Evolutionary conservation across 2,113 vertebrate species (phyloP).

Genomic region (Leucosticte australis): DNA sequence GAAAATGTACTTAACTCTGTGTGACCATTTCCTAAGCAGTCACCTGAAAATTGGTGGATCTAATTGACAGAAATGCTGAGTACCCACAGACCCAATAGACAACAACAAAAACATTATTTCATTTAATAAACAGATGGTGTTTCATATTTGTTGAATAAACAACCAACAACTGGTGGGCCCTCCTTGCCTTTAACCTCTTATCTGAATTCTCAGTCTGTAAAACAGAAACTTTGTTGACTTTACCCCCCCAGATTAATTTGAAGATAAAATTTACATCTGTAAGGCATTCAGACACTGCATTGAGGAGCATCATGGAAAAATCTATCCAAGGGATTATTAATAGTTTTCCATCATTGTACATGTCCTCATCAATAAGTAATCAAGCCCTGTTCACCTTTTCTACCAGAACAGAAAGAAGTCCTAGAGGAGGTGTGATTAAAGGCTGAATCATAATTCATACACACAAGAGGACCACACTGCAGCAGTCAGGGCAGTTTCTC

Average conservation of each 20-base stretch:
- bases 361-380: neutral
- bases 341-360: neutral
- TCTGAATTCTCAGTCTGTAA: neutral
- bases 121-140: neutral
- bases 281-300: neutral
- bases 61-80: neutral
- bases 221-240: neutral
- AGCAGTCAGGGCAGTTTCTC: neutral
- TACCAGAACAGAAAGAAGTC: neutral
- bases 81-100: neutral
- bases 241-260: neutral
- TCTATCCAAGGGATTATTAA: neutral
- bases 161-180: neutral
- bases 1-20: accelerated
- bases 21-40: neutral
- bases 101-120: neutral
- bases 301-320: neutral
- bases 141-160: neutral
- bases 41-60: neutral
- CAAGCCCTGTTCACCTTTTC: neutral
- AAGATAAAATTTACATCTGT: neutral
- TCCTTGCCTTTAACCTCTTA: neutral
- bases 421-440: neutral
- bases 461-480: neutral
- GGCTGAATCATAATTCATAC: neutral